Evolutionary conservation across 2,888 invertebrate species (phyloP), one percentile per base, ranked within the genome.

Genomic region (Epinotia bilunana): DNA sequence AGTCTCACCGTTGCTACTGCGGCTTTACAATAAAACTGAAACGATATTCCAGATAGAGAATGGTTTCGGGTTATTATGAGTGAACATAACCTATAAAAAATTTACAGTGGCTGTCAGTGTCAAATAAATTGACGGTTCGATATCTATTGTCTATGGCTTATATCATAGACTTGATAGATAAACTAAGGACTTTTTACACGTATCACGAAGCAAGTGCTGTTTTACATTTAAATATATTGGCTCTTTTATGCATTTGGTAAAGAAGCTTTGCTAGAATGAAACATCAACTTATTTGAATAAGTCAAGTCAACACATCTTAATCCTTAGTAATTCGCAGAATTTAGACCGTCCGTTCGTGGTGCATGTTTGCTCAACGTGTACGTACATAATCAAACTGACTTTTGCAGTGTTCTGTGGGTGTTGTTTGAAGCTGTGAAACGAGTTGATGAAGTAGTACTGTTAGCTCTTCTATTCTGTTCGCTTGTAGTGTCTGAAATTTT

Each of bases 281-380:
- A 53, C 5, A 20, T 63, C 39, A 57, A 23, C 23, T 23, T 23
- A n/a, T 23, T 23, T 23, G 23, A 23, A 23, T 23, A 23, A 23
- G 23, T 23, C 23, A 23, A 23, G 23, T 23, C 23, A 2, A 46
- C 43, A 69, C 6, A 20, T 33, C 33, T 33, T 4, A 33, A 5
- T 6, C 6, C 2, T 33, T 33, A 33, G 18, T 28, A 64, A 39
- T 49, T 65, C 64, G 49, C 49, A 65, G 49, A 73, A 71, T 33
- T 62, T 62, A 43, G 49, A 16, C 53, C 20, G 46, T 53, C 49
- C 12, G 7, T 53, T 73, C 23, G 58, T 46, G 13, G 23, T 18
- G 57, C 49, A 33, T 49, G 28, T 72, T 72, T 72, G 64, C 58
- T 73, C 60, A 73, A 67, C 67, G 58, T 60, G 58, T 60, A 20